These are phyloP conservation scores for Beroe forskalii DNA, from an alignment of 37 sponge, comb jelly and placozoan genomes.

Conservation along the genomic window DNA sequence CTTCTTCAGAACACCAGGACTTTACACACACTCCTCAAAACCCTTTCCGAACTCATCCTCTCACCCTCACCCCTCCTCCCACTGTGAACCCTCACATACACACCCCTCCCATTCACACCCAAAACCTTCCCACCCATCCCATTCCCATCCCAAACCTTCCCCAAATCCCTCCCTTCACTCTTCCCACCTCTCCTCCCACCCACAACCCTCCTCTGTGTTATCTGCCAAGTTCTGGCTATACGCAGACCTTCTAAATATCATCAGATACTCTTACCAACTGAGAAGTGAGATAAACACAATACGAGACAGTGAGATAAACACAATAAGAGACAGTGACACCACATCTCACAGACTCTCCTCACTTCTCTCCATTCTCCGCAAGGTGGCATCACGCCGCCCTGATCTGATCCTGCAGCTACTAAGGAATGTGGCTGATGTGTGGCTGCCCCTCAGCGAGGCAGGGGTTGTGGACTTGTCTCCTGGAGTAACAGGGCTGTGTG, in stretches of 20 bases:
- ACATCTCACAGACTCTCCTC: not conserved
- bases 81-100: no score
- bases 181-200: no score
- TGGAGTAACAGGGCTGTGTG: not conserved
- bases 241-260: conserved; percentile 22
- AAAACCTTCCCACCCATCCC: no score
- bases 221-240: conserved; percentile 42
- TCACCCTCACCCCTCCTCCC: not conserved
- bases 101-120: no score
- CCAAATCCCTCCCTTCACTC: not conserved
- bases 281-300: not conserved
- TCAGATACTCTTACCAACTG: not conserved
- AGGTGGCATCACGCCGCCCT: not conserved
- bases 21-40: no score
- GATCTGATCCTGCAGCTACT: not conserved
- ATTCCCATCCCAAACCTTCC: no score
- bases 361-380: not conserved
- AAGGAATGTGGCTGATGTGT: not conserved
- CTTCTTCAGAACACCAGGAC: not conserved
- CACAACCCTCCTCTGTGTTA: not conserved
- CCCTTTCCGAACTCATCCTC: no score
- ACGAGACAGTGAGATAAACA: not conserved
- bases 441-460: not conserved
- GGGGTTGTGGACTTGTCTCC: not conserved
- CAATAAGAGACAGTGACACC: not conserved